phyloP scores from a whole-genome alignment of 2,888 invertebrate species.

The Bellardia bayeri region DNA sequence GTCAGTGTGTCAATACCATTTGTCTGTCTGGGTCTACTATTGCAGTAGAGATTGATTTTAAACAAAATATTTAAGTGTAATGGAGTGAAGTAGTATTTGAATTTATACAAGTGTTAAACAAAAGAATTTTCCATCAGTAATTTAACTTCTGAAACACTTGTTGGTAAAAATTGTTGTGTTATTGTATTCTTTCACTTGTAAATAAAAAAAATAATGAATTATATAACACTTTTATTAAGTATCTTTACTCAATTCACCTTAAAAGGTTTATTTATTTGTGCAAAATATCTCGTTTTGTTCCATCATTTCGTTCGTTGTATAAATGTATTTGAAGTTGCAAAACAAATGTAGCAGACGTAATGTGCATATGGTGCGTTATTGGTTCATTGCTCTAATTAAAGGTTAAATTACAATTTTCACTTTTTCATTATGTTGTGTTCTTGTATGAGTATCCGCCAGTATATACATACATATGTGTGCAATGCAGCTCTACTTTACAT shows the following conservation, averaged over 20 bases:
- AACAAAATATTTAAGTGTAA: too few relatives aligned
- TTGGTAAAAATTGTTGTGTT: neutral
- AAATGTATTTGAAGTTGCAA: neutral
- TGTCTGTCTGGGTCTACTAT: too few relatives aligned
- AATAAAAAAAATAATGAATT: conserved; percentile 20
- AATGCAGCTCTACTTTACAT: conserved; percentile 27
- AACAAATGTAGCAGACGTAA: conserved; percentile 37
- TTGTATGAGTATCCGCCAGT: neutral
- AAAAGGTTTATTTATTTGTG: conserved; percentile 10
- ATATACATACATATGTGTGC: too few relatives aligned
- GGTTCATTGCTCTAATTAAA: conserved; percentile 82
- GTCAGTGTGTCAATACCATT: too few relatives aligned
- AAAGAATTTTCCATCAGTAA: neutral
- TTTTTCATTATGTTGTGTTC: conserved; percentile 28
- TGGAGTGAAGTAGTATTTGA: too few relatives aligned
- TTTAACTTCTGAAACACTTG: conserved; percentile 5
- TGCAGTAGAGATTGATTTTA: too few relatives aligned
- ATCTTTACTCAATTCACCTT: neutral
- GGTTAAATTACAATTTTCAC: conserved; percentile 77
- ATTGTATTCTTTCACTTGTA: neutral
- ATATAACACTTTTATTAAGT: neutral
- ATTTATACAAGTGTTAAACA: neutral
- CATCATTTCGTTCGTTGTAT: neutral
- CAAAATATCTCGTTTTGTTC: conserved; percentile 22
- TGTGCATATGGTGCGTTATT: conserved; percentile 76